Evolutionary conservation across 2,888 invertebrate species (phyloP).

Genomic region (Nysson spinosus): DNA sequence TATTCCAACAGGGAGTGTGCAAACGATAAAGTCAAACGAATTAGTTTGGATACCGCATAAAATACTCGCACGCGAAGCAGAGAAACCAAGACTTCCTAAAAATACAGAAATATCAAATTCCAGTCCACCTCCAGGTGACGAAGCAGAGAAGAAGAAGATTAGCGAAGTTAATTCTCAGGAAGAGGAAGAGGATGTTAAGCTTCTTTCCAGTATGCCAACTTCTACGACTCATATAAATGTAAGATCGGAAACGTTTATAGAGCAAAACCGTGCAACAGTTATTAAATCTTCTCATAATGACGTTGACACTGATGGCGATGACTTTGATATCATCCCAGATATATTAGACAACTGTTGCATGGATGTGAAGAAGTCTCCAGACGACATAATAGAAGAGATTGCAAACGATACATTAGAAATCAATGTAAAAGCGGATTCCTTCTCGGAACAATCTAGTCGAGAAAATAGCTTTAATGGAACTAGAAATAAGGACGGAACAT

Average conservation of each 20-base stretch:
- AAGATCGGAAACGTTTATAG: neutral
- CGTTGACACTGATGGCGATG: too few species aligned
- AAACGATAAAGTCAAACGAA: conserved; percentile 22
- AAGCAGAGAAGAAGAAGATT: conserved; percentile 21
- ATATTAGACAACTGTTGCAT: neutral
- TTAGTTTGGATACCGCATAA: conserved; percentile 44
- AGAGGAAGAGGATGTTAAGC: neutral
- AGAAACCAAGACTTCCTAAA: conserved; percentile 15
- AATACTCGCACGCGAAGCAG: conserved; percentile 4
- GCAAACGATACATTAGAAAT: neutral
- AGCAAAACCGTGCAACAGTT: conserved; percentile 15
- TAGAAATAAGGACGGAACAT: conserved; percentile 44
- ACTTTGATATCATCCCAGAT: neutral
- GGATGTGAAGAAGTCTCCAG: neutral
- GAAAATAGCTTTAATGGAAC: neutral
- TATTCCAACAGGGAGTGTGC: too few species aligned
- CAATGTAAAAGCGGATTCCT: neutral
- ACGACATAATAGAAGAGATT: neutral
- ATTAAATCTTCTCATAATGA: conserved; percentile 11
- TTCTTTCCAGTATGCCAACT: neutral
- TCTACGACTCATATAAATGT: neutral
- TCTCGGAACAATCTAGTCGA: neutral
- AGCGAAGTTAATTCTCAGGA: neutral
- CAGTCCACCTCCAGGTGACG: conserved; percentile 45
- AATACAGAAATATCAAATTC: conserved; percentile 1